A percentile compares a stretch with the other conserved stretches of the same genome.
Evolutionary conservation across 1,140 invertebrate genomes (phyloP).

Genomic region (Magallana angulata): DNA sequence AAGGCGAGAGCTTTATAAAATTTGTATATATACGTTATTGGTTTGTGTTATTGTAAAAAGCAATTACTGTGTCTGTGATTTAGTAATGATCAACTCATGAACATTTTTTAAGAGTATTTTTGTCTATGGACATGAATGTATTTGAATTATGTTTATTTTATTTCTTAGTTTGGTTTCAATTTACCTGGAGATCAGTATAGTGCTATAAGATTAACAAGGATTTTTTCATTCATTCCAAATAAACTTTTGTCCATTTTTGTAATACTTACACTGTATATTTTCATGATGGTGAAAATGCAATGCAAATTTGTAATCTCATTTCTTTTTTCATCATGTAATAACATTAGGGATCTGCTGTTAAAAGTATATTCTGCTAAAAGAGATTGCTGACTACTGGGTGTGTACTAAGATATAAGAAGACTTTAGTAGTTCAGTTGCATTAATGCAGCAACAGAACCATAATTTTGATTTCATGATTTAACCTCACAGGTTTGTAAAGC

Average conservation of each 20-base stretch:
- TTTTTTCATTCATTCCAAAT: conserved; percentile 15
- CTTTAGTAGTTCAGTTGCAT: no score
- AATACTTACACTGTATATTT: neutral
- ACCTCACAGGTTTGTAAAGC: no score
- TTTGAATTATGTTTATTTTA: conserved; percentile 17
- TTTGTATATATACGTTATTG: neutral
- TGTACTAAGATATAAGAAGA: no score
- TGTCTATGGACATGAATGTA: neutral
- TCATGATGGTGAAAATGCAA: no score
- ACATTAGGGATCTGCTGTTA: neutral
- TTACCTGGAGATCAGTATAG: conserved; percentile 10
- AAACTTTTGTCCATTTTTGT: neutral
- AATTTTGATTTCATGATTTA: no score
- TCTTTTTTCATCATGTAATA: neutral
- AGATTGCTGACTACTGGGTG: no score
- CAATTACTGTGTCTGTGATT: conserved; percentile 24
- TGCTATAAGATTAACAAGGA: neutral
- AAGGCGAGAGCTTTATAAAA: neutral
- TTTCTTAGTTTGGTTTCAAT: conserved; percentile 29
- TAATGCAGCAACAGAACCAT: no score
- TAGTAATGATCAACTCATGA: conserved; percentile 19
- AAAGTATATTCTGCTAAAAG: neutral
- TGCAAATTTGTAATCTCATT: neutral
- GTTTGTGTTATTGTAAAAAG: conserved; percentile 1
- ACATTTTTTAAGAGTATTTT: conserved; percentile 20